These are phyloP conservation scores for Coracopsis vasa DNA, from an alignment of 2,113 vertebrate genomes.

Conservation along the genomic window DNA sequence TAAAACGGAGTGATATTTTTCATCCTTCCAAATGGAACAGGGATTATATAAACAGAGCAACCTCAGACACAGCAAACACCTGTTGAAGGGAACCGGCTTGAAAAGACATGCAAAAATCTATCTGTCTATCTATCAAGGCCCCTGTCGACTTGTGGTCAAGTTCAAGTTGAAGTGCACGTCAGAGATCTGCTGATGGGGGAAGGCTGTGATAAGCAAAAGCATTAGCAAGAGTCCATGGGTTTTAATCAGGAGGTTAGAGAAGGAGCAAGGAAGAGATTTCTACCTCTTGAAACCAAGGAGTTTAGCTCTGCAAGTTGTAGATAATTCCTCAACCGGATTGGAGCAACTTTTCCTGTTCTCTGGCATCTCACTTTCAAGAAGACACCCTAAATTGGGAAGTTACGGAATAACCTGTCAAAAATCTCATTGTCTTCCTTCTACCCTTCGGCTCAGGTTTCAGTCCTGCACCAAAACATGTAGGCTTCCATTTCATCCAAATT, in stretches of 20 bases:
- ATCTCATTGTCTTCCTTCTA: background rate
- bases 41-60: constrained; percentile 86
- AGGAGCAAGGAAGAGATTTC: background rate
- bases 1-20: constrained; percentile 75
- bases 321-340: background rate
- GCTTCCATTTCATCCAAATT: background rate
- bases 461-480: background rate
- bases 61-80: constrained; percentile 89
- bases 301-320: background rate
- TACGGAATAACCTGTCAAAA: background rate
- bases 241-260: background rate
- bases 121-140: constrained; percentile 1
- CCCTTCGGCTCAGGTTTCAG: background rate
- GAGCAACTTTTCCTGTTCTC: background rate
- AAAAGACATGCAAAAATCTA: background rate
- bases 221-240: background rate
- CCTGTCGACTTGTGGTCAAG: constrained; percentile 34
- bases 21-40: constrained; percentile 87
- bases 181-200: background rate
- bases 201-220: background rate
- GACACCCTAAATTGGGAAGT: background rate
- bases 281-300: background rate
- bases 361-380: background rate
- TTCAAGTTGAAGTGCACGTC: background rate
- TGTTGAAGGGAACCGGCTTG: constrained; percentile 70